Evolutionary conservation across 1,140 invertebrate genomes (phyloP).

Genomic region (Cyphomyrmex costatus): DNA sequence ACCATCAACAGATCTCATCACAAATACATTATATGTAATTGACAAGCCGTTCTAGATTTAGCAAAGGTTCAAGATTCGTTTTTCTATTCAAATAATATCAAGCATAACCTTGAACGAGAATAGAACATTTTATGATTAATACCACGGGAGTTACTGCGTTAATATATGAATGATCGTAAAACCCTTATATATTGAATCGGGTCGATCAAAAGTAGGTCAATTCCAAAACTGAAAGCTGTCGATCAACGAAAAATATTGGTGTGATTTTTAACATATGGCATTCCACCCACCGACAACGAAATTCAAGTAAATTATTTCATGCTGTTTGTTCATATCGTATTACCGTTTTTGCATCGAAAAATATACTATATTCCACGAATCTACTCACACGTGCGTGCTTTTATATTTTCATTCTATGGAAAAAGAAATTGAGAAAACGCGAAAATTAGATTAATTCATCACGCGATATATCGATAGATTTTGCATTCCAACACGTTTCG

Average conservation of each 20-base stretch:
- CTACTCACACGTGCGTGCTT: not conserved
- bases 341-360: not conserved
- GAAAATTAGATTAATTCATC: not conserved
- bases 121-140: slow-evolving; percentile 50
- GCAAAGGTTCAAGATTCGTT: slow-evolving; percentile 7
- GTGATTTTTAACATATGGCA: slow-evolving; percentile 19
- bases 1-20: not conserved
- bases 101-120: slow-evolving; percentile 43
- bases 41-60: slow-evolving; percentile 3
- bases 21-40: not conserved
- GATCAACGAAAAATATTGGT: slow-evolving; percentile 29
- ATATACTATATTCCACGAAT: not conserved
- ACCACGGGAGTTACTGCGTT: slow-evolving; percentile 12
- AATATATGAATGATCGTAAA: slow-evolving; percentile 37
- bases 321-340: not conserved
- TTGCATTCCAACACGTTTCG: slow-evolving; percentile 23
- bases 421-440: not conserved
- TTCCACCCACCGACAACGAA: not conserved
- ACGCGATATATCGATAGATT: not conserved
- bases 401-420: not conserved
- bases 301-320: not conserved
- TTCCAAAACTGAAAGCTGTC: slow-evolving; percentile 32
- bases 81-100: slow-evolving; percentile 6
- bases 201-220: slow-evolving; percentile 40
- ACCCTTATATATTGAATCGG: slow-evolving; percentile 20